phyloP scores from a whole-genome alignment of 2,113 vertebrate species.

The Shinisaurus crocodilurus region DNA sequence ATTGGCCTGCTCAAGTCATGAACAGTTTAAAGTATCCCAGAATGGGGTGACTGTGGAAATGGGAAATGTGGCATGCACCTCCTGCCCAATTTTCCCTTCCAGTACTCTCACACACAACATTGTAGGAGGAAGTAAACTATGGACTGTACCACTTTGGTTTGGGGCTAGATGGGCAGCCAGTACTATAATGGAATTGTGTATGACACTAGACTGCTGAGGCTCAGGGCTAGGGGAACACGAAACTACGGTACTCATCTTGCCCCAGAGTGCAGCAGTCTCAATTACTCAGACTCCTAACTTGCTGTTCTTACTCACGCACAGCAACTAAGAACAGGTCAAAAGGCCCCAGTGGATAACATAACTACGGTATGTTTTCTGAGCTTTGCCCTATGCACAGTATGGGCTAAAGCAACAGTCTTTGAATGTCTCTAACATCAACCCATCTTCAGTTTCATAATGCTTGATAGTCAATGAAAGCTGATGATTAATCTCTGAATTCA shows the following conservation, averaged over 20 bases:
- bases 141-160: background rate
- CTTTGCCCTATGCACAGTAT: background rate
- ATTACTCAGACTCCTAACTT: background rate
- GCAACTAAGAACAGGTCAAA: background rate
- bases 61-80: background rate
- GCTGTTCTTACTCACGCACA: background rate
- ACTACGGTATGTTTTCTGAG: background rate
- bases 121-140: background rate
- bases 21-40: background rate
- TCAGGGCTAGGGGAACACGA: background rate
- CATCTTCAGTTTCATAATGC: background rate
- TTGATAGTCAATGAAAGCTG: background rate
- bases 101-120: background rate
- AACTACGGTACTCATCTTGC: background rate
- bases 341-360: background rate
- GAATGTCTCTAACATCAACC: background rate
- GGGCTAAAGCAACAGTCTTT: background rate
- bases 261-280: background rate
- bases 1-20: too few species aligned
- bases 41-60: background rate
- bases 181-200: background rate
- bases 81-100: background rate
- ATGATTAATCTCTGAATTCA: background rate
- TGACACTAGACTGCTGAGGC: background rate
- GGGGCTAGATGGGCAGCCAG: background rate